Conservation (phyloP, 2,888 invertebrate genomes). For the Neoitamus cyanurus region DNA sequence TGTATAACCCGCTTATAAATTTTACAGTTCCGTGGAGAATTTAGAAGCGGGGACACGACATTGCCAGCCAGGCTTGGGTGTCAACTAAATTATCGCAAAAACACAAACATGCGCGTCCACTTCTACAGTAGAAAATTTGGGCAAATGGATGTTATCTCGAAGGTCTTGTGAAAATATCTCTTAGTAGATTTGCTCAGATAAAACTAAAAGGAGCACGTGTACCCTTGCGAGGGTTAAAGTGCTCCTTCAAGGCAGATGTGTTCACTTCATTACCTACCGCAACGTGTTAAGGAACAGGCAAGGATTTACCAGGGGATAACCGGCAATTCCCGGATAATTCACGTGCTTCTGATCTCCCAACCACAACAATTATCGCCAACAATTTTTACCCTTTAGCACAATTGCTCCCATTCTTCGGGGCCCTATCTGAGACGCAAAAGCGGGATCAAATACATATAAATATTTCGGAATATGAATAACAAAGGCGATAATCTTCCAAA, state of each 20-base stretch:
- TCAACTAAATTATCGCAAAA: no score
- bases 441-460: conserved; percentile 32
- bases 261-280: not conserved
- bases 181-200: not conserved
- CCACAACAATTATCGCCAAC: not conserved
- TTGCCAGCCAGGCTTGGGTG: no score
- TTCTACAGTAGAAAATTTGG: not conserved
- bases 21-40: not conserved
- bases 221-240: not conserved
- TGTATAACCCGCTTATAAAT: not conserved
- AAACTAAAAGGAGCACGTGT: not conserved
- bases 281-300: not conserved
- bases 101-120: no score
- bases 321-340: not conserved
- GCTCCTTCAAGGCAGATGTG: not conserved
- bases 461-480: conserved; percentile 34
- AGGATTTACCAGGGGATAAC: not conserved
- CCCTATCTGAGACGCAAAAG: not conserved
- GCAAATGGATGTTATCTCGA: not conserved
- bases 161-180: not conserved
- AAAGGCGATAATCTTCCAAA: conserved; percentile 45
- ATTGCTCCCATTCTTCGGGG: not conserved
- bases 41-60: no score
- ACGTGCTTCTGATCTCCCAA: not conserved
- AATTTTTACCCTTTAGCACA: conserved; percentile 1